Evolutionary conservation across 2,888 invertebrate genomes (phyloP), one percentile per base, ranked within the genome.

Genomic region (Orchesella flavescens): DNA sequence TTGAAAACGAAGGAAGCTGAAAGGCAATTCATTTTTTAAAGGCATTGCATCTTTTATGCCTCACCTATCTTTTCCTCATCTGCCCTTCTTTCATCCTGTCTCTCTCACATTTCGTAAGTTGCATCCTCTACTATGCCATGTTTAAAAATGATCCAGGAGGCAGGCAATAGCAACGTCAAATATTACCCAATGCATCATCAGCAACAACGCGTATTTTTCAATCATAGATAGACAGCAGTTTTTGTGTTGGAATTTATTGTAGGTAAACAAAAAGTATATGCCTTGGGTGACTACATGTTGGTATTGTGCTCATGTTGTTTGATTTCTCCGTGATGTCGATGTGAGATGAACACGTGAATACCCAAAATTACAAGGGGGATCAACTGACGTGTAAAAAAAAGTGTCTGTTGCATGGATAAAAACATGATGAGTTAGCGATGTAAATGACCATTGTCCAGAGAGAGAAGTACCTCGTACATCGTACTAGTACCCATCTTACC

Each of bases 171-270:
- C n/a, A 19, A 1, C 71, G 49, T 49, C 55, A 53, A 24, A 9
- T 3, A 10, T 46, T 7, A 3, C 4, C 43, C 44, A 34, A 7
- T 63, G 34, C 43, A 10, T 34, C n/a, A n/a, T n/a, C n/a, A n/a
- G n/a, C 13, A 13, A n/a, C n/a, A n/a, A 17, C 46, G 4, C 19
- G n/a, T 1, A 53, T 44, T 71, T 19, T 71, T 71, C 23, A 71
- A 71, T 68, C 68, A 68, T n/a, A 21, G 43, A 55, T 72, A 43
- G 59, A 72, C 72, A 72, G 19, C 19, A 43, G 19, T 21, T n/a
- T 68, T 68, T 44, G 17, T 17, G 13, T 13, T 43, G 19, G 46
- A 68, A 68, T 43, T 65, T 68, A 69, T 53, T 69, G 49, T 69
- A 69, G 19, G 53, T 23, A 69, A 69, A 69, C 69, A 69, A 24